Percentiles rank a stretch among this genome's conserved stretches.
Evolutionary conservation across 2,113 vertebrate species (phyloP).

Genomic region (Tenebrosternarchus preto): DNA sequence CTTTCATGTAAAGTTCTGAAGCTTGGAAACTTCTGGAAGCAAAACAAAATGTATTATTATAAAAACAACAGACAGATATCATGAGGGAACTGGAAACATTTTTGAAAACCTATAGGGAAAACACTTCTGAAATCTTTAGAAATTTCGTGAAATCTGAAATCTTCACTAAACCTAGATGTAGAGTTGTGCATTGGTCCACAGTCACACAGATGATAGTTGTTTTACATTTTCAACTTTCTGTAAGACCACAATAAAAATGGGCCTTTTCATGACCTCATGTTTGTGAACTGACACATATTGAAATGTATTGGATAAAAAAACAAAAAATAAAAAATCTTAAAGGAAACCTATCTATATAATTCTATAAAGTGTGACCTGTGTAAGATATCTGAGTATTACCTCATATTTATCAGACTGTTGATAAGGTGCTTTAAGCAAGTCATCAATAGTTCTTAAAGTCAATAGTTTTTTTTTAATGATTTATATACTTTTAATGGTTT

Average conservation of each 20-base stretch:
- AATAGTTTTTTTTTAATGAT: slow-evolving; percentile 50
- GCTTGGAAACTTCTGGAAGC: slow-evolving; percentile 7
- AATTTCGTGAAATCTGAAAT: neutral
- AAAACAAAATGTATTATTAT: neutral
- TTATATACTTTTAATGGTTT: slow-evolving; percentile 56
- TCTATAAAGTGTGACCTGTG: neutral
- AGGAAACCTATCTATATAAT: too few species aligned
- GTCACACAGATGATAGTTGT: too few species aligned
- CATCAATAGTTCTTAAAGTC: slow-evolving; percentile 60
- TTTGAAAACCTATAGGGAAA: neutral
- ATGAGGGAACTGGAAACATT: slow-evolving; percentile 18
- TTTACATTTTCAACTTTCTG: neutral
- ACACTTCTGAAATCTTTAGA: too few species aligned
- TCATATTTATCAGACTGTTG: slow-evolving; percentile 65
- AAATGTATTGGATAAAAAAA: slow-evolving; percentile 30
- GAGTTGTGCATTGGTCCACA: neutral
- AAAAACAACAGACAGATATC: neutral
- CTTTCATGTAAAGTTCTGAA: neutral
- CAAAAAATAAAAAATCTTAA: neutral
- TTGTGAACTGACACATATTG: slow-evolving; percentile 63
- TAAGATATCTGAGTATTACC: slow-evolving; percentile 47
- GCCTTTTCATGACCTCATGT: slow-evolving; percentile 60
- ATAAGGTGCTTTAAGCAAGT: slow-evolving; percentile 78
- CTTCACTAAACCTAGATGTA: neutral
- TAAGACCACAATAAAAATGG: neutral